Base-by-base conservation (phyloP, 2,113 vertebrate genomes). In the Larimichthys polyactis region DNA sequence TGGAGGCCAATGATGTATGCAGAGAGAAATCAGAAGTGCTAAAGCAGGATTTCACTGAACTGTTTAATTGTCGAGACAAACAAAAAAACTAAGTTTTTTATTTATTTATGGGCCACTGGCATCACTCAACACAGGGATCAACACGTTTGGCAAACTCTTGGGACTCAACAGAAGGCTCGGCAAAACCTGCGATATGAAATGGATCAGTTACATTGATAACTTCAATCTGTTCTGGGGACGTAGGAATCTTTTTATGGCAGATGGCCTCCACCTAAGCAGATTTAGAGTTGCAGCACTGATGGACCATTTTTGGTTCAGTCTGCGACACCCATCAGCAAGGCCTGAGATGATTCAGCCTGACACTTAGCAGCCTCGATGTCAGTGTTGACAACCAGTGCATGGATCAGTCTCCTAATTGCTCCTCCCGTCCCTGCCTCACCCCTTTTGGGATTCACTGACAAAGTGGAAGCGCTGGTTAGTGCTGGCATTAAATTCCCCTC, bases 351-450 rank as follows among this genome's bases (percentile, higher is more conserved):
- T 52, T 15, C 58, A 62, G 24, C 58, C 46, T 74, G 71, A 74
- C 58, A 74, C 12, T 63, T 20, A 49, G 9, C 71, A 40, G 44
- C 27, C 27, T 6, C 4, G 14, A 19, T 3, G 19, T 20, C 27
- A 74, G 14, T 57, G 51, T 46, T 76, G 73, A 66, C 49, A 65
- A 40, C 36, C 36, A 55, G 62, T 24, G n/a, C 40, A 57, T 66
- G 24, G 63, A 77, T 58, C 52, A 58, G 17, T 54, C 40, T 46
- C 16, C 63, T 32, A 46, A 75, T 62, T 74, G 19, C 29, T 46
- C 70, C 12, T 20, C 11, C 64, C 44, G 17, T 49, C 12, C 19
- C 27, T 62, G 7, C 44, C 58, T 62, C 71, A n/a, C 27, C 44
- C 44, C 20, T 22, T 36, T 27, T 36, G 19, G 48, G 32, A 24